Evolutionary conservation across 2,797 vertebrate genomes (phyloP), one percentile per base, ranked within the genome.

Genomic region (Falco cherrug): DNA sequence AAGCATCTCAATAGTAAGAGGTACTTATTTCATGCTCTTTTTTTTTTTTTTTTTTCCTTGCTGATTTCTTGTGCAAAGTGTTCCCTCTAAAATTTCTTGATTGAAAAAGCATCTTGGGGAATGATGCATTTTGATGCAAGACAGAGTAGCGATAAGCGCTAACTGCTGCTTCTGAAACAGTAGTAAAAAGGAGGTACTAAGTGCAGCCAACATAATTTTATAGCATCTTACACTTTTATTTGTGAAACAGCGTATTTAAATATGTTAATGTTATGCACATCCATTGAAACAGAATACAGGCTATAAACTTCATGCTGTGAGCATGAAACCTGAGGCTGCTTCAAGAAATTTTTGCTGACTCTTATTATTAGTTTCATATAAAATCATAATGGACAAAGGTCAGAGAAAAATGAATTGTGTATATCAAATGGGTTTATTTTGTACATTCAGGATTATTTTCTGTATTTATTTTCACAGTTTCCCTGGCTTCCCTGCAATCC

Each of bases 361-460:
- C 33, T 47, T n/a, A 16, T 77, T 53, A 28, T 45, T 75, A 70
- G 60, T 54, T 74, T 53, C 13, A 8, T 60, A 50, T 28, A 53
- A 84, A 83, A 87, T 53, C 35, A 15, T 39, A 50, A 33, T 2
- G 60, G 81, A 19, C 76, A 75, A 63, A 82, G 79, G 77, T 75
- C 59, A 26, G 50, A 5, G 78, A 5, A 29, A 35, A 51, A 67
- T 8, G 25, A 41, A 18, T 26, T 15, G 29, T 11, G 10, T 16
- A 0, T 41, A 16, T 9, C 35, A 5, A 31, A 17, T 6, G 2
- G 25, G 29, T 50, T 47, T 21, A 4, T 56, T 93, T 60, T n/a
- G n/a, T 3, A 4, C 18, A 1, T 16, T 35, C 13, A 21, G 1
- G 17, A 6, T 20, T 3, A 0, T 22, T 63, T 14, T 24, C 8